Evolutionary conservation across 2,888 invertebrate species (phyloP).

Genomic region (Hybos culiciformis): DNA sequence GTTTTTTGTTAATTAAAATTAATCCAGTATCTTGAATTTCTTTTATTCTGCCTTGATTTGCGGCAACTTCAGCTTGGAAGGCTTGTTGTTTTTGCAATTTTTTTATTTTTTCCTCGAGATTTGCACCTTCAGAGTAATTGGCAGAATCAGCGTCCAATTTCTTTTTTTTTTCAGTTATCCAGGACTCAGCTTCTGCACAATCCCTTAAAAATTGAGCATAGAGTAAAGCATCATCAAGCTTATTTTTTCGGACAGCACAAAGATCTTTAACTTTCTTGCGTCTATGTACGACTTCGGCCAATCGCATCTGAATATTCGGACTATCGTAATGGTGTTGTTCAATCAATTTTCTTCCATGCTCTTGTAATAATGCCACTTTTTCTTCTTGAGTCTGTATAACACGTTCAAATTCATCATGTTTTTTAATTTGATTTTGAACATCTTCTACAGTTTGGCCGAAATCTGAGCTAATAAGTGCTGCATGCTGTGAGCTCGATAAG

Average conservation of each 20-base stretch:
- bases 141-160: constrained; percentile 68
- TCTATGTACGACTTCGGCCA: constrained; percentile 60
- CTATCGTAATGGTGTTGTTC: constrained; percentile 86
- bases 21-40: constrained; percentile 65
- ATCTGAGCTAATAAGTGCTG: constrained; percentile 53
- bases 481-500: constrained; percentile 77
- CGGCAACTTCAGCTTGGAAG: constrained; percentile 81
- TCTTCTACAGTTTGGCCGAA: constrained; percentile 73
- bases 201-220: constrained; percentile 87
- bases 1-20: constrained; percentile 52
- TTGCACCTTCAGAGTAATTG: constrained; percentile 50
- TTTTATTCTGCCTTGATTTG: constrained; percentile 72
- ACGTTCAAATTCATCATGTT: constrained; percentile 91
- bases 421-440: constrained; percentile 77
- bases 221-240: constrained; percentile 63
- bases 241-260: constrained; percentile 50
- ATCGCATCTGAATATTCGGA: constrained; percentile 57
- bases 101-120: constrained; percentile 89
- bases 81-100: constrained; percentile 90
- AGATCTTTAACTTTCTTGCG: constrained; percentile 50
- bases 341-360: constrained; percentile 74
- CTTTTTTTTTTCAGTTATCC: constrained; percentile 86
- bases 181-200: constrained; percentile 76
- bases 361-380: constrained; percentile 64
- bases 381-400: constrained; percentile 75